Evolutionary conservation across 2,797 vertebrate species (phyloP), one percentile per base, ranked within the genome.

Genomic region (Notolabrus celidotus): DNA sequence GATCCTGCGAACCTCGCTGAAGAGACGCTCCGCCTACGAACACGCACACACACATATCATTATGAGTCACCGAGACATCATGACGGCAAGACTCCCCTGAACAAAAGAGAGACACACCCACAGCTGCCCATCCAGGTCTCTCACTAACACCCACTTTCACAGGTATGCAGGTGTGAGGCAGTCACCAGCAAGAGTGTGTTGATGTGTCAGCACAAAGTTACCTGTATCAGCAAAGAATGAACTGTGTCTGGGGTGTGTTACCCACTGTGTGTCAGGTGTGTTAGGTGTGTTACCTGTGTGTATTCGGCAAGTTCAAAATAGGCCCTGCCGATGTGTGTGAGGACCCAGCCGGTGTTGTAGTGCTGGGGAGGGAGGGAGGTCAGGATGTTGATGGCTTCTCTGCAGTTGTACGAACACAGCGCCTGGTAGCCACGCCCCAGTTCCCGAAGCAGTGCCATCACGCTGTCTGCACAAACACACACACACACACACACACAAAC

Each of bases 221-320:
- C n/a, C n/a, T n/a, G n/a, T n/a, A n/a, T n/a, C n/a, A n/a, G n/a
- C n/a, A n/a, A n/a, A n/a, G 22, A 41, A 14, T 34, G 20, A 31
- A 31, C 27, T n/a, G 50, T 9, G n/a, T n/a, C n/a, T n/a, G n/a
- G 8, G 5, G 4, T 27, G 55, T 22, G 11, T 10, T 8, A 7
- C 5, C 45, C n/a, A n/a, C n/a, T n/a, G n/a, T 16, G 10, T 4
- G 27, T 20, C 23, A 39, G 27, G 8, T 10, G 9, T 4, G 27
- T 20, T 25, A 33, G 19, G 12, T n/a, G 15, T 16, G 10, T 74
- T 93, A 99, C 98, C 95, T 99, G 97, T 88, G 96, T 96, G 79
- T 99, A 99, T 54, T 99, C 97, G 1, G 97, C 97, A 73, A 99
- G 95, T 53, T 99, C 98, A 4, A 99, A 99, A 92, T 99, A 97